Percentiles rank a stretch among this genome's conserved stretches.
Evolutionary conservation across 2,888 invertebrate genomes (phyloP).

Genomic region (Heteromyza rotundicornis): DNA sequence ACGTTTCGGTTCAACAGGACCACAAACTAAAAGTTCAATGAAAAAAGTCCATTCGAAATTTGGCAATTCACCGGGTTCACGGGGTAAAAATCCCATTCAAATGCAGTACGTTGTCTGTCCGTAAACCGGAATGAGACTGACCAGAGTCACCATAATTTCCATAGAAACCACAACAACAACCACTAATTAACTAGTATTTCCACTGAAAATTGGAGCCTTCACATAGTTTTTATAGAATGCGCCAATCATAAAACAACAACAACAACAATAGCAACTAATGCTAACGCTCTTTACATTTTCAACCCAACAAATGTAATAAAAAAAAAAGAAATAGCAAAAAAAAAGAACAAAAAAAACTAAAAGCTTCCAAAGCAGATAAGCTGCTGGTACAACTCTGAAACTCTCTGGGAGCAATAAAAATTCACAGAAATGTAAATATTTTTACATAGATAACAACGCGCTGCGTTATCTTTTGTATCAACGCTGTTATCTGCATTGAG

Average conservation of each 20-base stretch:
- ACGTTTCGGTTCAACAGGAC: too few species aligned
- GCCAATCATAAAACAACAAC: not conserved
- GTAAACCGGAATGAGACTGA: too few species aligned
- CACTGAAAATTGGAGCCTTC: too few species aligned
- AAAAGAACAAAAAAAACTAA: not conserved
- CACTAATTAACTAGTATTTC: too few species aligned
- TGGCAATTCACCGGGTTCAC: too few species aligned
- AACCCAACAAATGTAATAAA: not conserved
- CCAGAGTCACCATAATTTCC: not conserved
- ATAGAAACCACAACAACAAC: too few species aligned
- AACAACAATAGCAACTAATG: not conserved
- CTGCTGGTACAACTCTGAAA: conserved; percentile 5
- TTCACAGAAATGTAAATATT: conserved; percentile 52
- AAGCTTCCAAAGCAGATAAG: conserved; percentile 8
- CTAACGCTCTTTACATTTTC: conserved; percentile 1
- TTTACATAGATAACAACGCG: conserved; percentile 43
- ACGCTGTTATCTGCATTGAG: conserved; percentile 2
- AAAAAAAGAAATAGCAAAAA: not conserved
- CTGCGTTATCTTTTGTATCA: conserved; percentile 8
- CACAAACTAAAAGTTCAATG: too few species aligned
- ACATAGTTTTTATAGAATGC: not conserved
- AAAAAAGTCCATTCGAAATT: too few species aligned
- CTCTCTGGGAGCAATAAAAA: conserved; percentile 30
- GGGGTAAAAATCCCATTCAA: too few species aligned
- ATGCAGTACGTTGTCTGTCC: too few species aligned